Evolutionary conservation across 2,888 invertebrate species (phyloP), one percentile per base, ranked within the genome.

Genomic region (Suillia variegata): DNA sequence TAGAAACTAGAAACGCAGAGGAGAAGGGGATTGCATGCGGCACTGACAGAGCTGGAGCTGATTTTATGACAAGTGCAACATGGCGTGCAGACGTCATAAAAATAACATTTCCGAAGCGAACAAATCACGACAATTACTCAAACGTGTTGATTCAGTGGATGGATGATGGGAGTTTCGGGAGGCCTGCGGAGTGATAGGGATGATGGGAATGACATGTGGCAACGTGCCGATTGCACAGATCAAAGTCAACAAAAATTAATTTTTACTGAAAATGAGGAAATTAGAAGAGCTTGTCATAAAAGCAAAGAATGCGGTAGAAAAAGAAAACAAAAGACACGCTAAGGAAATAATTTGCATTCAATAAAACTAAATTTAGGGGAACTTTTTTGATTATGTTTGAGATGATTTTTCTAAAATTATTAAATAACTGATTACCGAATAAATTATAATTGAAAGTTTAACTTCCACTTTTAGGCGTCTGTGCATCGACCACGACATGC

Each of bases 401-500:
- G n/a, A n/a, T n/a, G n/a, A n/a, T n/a, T n/a, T n/a, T n/a, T n/a
- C n/a, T n/a, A n/a, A n/a, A n/a, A n/a, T n/a, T n/a, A n/a, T n/a
- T n/a, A n/a, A n/a, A n/a, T n/a, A n/a, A n/a, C n/a, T n/a, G n/a
- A n/a, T n/a, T n/a, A n/a, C n/a, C n/a, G 4, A 38, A 38, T 31
- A 38, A 38, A 10, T 13, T 38, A 38, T 13, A 38, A 38, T 38
- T 38, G 6, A n/a, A n/a, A n/a, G 10, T 10, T 38, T 38, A n/a
- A n/a, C n/a, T 5, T n/a, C 6, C n/a, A 38, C 38, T 24, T 67
- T 65, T 6, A 77, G 77, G 77, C 77, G 50, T 77, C 77, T 34
- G 77, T 77, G 59, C 75, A 77, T 66, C 74, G 75, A 15, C 68
- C 76, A 34, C 70, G 77, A 38, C 77, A 75, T 61, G 71, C 72